phyloP scores from a whole-genome alignment of 2,888 invertebrate genomes.

The Napeogenes sylphis region DNA sequence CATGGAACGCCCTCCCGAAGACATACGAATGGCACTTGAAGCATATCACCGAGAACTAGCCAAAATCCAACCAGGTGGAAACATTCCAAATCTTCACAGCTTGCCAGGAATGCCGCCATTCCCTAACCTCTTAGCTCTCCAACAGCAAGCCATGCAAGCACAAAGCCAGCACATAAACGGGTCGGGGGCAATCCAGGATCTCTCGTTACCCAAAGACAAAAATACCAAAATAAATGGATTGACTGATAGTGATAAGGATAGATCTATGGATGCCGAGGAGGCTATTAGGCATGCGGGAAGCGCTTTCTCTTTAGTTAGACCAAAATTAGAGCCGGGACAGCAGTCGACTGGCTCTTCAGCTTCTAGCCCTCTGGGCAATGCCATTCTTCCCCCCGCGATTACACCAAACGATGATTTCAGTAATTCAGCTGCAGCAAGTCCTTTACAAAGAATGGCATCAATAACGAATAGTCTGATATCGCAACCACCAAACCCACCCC shows the following conservation, averaged over 20 bases:
- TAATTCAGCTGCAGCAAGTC: constrained; percentile 90
- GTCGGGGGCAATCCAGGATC: constrained; percentile 85
- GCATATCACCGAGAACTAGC: constrained; percentile 96
- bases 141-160: constrained; percentile 79
- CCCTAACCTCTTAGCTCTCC: constrained; percentile 84
- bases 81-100: constrained; percentile 77
- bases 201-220: constrained; percentile 89
- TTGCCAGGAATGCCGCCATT: constrained; percentile 77
- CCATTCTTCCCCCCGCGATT: constrained; percentile 90
- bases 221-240: constrained; percentile 80
- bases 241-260: constrained; percentile 83
- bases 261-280: constrained; percentile 79
- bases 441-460: constrained; percentile 97
- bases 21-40: constrained; percentile 92
- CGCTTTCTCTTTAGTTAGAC: constrained; percentile 92
- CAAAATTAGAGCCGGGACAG: constrained; percentile 88
- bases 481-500: constrained; percentile 90
- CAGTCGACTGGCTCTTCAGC: constrained; percentile 87
- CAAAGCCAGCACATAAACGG: constrained; percentile 80
- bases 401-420: constrained; percentile 89
- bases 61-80: constrained; percentile 86
- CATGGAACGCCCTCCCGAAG: constrained; percentile 83
- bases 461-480: constrained; percentile 98
- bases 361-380: constrained; percentile 90
- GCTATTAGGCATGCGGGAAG: constrained; percentile 87